Conservation (phyloP, 2,888 invertebrate genomes). For the Acrobasis repandana region DNA sequence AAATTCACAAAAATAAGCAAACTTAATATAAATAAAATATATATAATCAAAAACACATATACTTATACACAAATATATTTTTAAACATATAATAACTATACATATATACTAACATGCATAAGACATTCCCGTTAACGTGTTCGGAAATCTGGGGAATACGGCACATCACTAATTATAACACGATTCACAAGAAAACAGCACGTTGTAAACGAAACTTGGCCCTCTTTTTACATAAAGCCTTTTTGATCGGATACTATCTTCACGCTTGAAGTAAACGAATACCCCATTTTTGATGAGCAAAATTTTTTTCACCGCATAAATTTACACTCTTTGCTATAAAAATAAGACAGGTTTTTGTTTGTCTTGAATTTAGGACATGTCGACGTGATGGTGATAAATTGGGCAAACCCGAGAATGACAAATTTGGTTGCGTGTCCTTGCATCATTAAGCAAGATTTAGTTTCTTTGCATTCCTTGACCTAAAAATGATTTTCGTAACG, state of each 20-base stretch:
- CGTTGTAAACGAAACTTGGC: background rate
- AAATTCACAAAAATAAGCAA: no score
- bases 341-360: slow-evolving; percentile 28
- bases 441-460: slow-evolving; percentile 56
- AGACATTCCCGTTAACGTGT: no score
- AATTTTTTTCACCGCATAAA: slow-evolving; percentile 7
- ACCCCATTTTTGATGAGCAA: slow-evolving; percentile 26
- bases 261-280: slow-evolving; percentile 27
- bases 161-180: no score
- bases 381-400: slow-evolving; percentile 58
- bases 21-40: no score
- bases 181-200: no score
- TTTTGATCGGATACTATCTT: slow-evolving; percentile 23
- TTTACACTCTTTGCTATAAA: slow-evolving; percentile 15
- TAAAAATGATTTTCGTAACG: slow-evolving; percentile 13
- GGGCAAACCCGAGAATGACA: slow-evolving; percentile 54
- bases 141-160: no score
- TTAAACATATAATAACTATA: no score
- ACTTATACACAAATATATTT: no score
- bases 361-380: slow-evolving; percentile 15
- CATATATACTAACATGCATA: no score
- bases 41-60: no score
- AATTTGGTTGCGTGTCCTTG: slow-evolving; percentile 61
- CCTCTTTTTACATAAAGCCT: background rate
- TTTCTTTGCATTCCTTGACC: slow-evolving; percentile 31